These are phyloP conservation scores for Drosophila prosaltans DNA, from an alignment of 1,140 invertebrate species.

Conservation along the genomic window DNA sequence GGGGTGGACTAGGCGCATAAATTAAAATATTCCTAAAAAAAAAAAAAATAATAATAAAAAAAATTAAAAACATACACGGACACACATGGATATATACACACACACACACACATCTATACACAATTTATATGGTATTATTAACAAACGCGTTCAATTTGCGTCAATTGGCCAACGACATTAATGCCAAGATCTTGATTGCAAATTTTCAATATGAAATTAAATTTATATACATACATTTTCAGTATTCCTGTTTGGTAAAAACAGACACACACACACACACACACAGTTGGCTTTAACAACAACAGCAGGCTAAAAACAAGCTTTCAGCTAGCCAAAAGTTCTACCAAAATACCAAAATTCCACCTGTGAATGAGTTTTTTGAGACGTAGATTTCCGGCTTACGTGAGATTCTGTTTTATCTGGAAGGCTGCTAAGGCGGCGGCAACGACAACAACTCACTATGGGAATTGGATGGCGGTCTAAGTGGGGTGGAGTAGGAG, in stretches of 20 bases:
- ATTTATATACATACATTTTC: constrained; percentile 48
- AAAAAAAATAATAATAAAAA: constrained; percentile 21
- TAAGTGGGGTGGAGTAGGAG: not conserved
- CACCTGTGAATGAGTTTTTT: constrained; percentile 65
- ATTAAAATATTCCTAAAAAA: constrained; percentile 50
- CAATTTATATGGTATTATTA: constrained; percentile 4
- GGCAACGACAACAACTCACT: too few species aligned
- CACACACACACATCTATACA: constrained; percentile 4
- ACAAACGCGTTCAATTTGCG: constrained; percentile 53
- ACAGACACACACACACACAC: not conserved
- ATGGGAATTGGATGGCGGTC: not conserved
- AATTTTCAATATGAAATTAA: constrained; percentile 59
- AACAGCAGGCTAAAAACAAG: constrained; percentile 42
- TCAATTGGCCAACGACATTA: constrained; percentile 52
- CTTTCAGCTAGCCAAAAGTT: constrained; percentile 27
- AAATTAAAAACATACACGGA: constrained; percentile 14
- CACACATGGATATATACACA: not conserved
- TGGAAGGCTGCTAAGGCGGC: too few species aligned
- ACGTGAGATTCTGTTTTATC: constrained; percentile 23
- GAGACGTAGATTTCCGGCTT: constrained; percentile 68
- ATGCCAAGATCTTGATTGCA: constrained; percentile 40
- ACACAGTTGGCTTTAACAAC: not conserved
- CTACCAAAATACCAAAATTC: constrained; percentile 17
- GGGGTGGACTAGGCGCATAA: constrained; percentile 40
- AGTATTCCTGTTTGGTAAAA: constrained; percentile 58